phyloP scores from a whole-genome alignment of 1,140 invertebrate genomes.

The Zaprionus davidi region DNA sequence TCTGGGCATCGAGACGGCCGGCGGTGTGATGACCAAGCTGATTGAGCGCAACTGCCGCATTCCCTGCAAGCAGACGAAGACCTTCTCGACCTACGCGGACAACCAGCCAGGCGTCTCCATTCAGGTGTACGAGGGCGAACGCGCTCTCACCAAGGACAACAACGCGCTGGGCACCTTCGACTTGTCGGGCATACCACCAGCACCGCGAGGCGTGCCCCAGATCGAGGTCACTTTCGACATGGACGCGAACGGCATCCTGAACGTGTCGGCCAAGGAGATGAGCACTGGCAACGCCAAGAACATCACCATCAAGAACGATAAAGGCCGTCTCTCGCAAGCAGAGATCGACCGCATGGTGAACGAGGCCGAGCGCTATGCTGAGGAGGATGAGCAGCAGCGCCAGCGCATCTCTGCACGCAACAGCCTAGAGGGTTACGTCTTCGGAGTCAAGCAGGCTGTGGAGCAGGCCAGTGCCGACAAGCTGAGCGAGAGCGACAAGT shows the following conservation, averaged over 20 bases:
- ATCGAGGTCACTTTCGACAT: conserved; percentile 89
- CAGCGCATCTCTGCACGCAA: conserved; percentile 87
- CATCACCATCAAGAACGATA: conserved; percentile 94
- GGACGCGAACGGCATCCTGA: conserved; percentile 88
- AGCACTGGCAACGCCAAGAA: conserved; percentile 87
- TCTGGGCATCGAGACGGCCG: conserved; percentile 87
- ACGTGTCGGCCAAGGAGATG: conserved; percentile 87
- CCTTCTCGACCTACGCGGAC: conserved; percentile 88
- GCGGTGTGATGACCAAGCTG: conserved; percentile 88
- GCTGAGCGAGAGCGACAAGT: conserved; percentile 87
- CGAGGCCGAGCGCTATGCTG: conserved; percentile 77
- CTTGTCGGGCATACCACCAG: conserved; percentile 91
- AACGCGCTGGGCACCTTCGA: conserved; percentile 92
- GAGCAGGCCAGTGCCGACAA: conserved; percentile 87
- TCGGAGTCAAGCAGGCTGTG: conserved; percentile 87
- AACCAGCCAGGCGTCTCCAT: conserved; percentile 90
- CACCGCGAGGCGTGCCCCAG: conserved; percentile 91
- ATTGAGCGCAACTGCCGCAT: conserved; percentile 88
- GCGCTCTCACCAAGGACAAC: conserved; percentile 90
- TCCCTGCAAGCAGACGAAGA: conserved; percentile 88
- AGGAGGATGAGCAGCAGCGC: conserved; percentile 88
- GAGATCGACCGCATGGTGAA: conserved; percentile 88
- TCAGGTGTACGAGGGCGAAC: conserved; percentile 89
- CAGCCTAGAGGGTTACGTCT: conserved; percentile 89
- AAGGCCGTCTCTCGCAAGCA: conserved; percentile 91